A percentile compares a stretch with the other conserved stretches of the same genome.
phyloP scores from a whole-genome alignment of 2,888 invertebrate species.

The Chrysolina oricalcia region DNA sequence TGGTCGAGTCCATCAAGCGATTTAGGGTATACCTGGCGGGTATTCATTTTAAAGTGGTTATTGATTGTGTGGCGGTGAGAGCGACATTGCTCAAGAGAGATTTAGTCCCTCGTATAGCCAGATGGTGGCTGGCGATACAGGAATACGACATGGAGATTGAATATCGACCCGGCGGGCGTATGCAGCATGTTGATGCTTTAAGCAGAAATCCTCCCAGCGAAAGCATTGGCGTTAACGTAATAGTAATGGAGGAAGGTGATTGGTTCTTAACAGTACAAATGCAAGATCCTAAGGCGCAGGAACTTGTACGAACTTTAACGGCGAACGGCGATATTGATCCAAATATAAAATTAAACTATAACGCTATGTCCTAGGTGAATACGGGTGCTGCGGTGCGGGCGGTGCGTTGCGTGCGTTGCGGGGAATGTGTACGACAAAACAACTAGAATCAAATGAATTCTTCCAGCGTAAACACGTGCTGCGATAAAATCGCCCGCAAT shows the following conservation, averaged over 20 bases:
- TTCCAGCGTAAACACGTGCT: no score
- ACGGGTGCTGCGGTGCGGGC: no score
- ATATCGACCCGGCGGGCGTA: constrained; percentile 35
- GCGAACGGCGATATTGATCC: constrained; percentile 30
- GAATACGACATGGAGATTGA: constrained; percentile 52
- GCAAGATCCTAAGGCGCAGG: constrained; percentile 44
- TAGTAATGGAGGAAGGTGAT: constrained; percentile 43
- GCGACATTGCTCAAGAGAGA: constrained; percentile 49
- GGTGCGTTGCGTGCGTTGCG: no score
- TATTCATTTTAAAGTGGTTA: constrained; percentile 42
- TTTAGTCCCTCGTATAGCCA: constrained; percentile 51
- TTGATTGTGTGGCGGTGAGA: constrained; percentile 50
- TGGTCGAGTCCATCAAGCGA: constrained; percentile 50
- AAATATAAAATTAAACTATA: constrained; percentile 34
- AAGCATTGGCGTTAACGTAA: background rate
- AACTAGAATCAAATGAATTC: no score
- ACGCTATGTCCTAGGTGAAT: no score
- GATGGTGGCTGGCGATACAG: constrained; percentile 53
- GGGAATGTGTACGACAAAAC: no score
- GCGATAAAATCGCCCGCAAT: no score
- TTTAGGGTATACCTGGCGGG: constrained; percentile 40
- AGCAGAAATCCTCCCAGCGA: constrained; percentile 5
- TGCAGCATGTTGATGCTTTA: constrained; percentile 36
- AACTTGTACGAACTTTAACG: constrained; percentile 36
- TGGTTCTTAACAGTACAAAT: no score